These are phyloP conservation scores for Scomberomorus guttatus DNA, from an alignment of 2,797 vertebrate species.

Conservation along the genomic window DNA sequence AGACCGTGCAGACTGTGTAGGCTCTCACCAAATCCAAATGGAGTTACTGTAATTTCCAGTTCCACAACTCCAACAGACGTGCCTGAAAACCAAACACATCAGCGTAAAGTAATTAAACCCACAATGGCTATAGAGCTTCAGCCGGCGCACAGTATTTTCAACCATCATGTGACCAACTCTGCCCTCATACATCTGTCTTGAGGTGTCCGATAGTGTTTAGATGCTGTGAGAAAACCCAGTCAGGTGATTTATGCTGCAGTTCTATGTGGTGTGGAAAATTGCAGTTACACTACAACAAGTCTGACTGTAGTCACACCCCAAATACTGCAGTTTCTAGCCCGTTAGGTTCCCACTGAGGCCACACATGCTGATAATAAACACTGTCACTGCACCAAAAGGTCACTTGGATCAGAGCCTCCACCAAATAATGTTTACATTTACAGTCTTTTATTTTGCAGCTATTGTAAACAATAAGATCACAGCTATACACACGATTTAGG, in stretches of 20 bases:
- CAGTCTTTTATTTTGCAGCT: conserved; percentile 66
- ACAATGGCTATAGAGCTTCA: neutral
- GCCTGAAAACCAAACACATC: too few species aligned
- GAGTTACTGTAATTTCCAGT: neutral
- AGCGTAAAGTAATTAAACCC: neutral
- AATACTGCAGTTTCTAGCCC: too few species aligned
- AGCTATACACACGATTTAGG: conserved; percentile 31
- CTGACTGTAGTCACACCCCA: neutral
- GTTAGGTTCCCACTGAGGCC: neutral
- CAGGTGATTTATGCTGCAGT: neutral
- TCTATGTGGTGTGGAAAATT: too few species aligned
- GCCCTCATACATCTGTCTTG: neutral
- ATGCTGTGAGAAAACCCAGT: neutral
- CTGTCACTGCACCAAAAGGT: neutral
- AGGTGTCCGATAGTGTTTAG: neutral
- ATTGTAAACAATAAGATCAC: conserved; percentile 52
- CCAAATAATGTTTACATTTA: conserved; percentile 32
- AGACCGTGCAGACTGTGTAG: neutral
- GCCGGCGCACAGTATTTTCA: neutral
- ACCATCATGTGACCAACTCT: neutral
- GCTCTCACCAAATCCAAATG: too few species aligned
- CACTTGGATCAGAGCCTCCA: conserved; percentile 8
- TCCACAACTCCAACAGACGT: neutral
- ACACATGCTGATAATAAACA: neutral
- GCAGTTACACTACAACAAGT: neutral